Evolutionary conservation across 2,888 invertebrate genomes (phyloP), one percentile per base, ranked within the genome.

Genomic region (Lagria hirta): DNA sequence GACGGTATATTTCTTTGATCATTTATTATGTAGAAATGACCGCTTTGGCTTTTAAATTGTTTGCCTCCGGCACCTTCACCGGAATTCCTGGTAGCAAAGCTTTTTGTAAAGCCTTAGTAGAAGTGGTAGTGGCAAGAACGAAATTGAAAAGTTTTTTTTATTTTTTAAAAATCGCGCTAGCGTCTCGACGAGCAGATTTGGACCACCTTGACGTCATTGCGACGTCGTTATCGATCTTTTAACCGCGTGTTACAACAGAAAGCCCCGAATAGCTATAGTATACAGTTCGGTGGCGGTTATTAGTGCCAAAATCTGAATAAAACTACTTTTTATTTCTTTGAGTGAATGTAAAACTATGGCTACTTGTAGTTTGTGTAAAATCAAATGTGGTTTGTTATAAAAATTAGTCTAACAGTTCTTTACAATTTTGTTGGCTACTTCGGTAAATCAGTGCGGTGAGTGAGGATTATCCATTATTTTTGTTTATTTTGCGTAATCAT

Each of bases 201-300:
- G 36, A 40, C 23, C 43, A 24, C 30, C 47, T 62, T 71, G 69
- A 71, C 71, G 69, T 71, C 69, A 71, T 62, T 70, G 70, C 71
- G 69, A 69, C 69, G 67, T 66, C 66, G 67, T 62, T 69, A 71
- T 71, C 70, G 71, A 71, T 71, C 44, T 41, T 45, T 33, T 32
- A 35, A 68, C 69, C 69, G 68, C 70, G 70, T 69, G 70, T 66
- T 37, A 35, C 58, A 55, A 55, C 62, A 54, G 60, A 62, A 64
- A 62, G 62, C 59, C 55, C 52, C 52, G 46, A 59, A 61, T 58
- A 57, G 57, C 54, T 52, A 56, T 42, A 48, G 53, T 54, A 52
- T 43, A 48, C 54, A 50, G 56, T 45, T 51, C 52, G 51, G 51
- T 30, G 49, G 45, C 40, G 20, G 48, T 41, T 44, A 42, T 42